Base-by-base conservation (phyloP, 1,140 invertebrate genomes). In the Diabrotica undecimpunctata region DNA sequence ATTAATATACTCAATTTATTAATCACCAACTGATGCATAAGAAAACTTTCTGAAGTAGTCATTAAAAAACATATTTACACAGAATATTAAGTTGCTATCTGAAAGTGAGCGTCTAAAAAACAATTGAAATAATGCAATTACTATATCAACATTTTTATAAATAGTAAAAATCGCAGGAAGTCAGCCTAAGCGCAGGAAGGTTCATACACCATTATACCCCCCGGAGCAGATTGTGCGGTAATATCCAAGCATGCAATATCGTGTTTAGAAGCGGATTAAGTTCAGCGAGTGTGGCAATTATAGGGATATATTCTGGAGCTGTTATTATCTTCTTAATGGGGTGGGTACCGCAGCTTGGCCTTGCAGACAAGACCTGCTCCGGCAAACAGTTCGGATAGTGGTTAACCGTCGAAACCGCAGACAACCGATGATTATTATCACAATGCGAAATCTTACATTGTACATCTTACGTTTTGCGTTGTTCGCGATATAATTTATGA, bases 311-410 rank as follows among this genome's bases (percentile, higher is more conserved):
- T 68, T 70, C 69, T 65, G 64, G 66, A 68, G 68, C 65, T 64
- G 59, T 72, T 72, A 72, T 72, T 72, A 70, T 72, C 70, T 72
- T 56, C 60, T 65, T 72, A 72, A 72, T 70, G 62, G 70, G 58
- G 61, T 69, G 56, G 58, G 65, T 64, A 61, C 66, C 70, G 65
- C 68, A 69, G 68, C 63, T 69, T 70, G 63, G 67, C 61, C 67
- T 69, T 66, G 66, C 66, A 70, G 63, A 69, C 67, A 67, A 55
- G 54, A n/a, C 54, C 9, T 9, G 9, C 54, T 13, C 54, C 9
- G 35, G 54, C 6, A 61, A 68, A 54, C 66, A 68, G 59, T 68
- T 67, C 66, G 68, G 68, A 66, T 70, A 61, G 68, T 63, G 70
- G 70, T 70, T 72, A 70, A 65, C 70, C 70, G 61, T 62, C 61